phyloP scores from a whole-genome alignment of 2,113 vertebrate genomes.

The Trochalopteron elliotii region DNA sequence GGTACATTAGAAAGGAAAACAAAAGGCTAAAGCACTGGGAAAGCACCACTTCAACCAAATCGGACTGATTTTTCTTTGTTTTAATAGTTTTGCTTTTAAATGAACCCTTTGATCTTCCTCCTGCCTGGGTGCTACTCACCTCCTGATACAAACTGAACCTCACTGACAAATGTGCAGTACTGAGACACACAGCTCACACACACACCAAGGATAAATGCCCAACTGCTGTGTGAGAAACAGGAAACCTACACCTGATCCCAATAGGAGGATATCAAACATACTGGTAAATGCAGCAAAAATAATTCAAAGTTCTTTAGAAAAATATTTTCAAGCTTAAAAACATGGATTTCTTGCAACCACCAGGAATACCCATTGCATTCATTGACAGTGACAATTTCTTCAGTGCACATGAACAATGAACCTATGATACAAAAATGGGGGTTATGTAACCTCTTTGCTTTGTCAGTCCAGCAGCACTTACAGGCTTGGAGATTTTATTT shows the following conservation, averaged over 20 bases:
- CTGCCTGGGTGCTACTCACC: not conserved
- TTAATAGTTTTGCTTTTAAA: not conserved
- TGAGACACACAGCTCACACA: not conserved
- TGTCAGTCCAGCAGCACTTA: not conserved
- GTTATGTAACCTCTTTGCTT: not conserved
- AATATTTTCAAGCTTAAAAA: not conserved
- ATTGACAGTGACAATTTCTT: accelerated
- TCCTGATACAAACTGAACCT: not conserved
- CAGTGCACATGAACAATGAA: not conserved
- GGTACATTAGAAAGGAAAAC: not conserved
- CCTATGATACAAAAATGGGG: not conserved
- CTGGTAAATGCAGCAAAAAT: not conserved
- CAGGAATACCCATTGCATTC: not conserved
- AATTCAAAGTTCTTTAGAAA: not conserved
- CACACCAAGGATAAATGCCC: not conserved
- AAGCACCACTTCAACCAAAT: not conserved
- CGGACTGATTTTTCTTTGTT: not conserved
- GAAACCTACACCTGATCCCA: not conserved
- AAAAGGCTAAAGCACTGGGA: not conserved
- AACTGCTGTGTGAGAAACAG: not conserved
- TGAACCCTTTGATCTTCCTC: not conserved
- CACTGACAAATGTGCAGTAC: not conserved
- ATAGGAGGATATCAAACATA: not conserved
- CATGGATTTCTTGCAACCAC: not conserved
- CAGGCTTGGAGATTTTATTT: not conserved